Evolutionary conservation across 1,140 invertebrate species (phyloP).

Genomic region (Ylistrum balloti): DNA sequence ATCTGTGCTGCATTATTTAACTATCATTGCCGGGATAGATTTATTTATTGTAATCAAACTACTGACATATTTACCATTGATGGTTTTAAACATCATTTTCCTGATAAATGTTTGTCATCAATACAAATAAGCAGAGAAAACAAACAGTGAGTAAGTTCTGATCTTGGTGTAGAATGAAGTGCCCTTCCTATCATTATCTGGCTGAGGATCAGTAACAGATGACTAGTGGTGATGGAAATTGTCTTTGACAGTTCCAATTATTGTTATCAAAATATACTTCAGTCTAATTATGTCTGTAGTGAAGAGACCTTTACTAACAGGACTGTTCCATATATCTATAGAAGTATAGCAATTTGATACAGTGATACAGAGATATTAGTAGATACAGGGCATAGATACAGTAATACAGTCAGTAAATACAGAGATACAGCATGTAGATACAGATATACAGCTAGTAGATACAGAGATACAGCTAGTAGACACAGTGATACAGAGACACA

Average conservation of each 20-base stretch:
- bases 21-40: not conserved
- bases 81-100: not conserved
- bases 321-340: not conserved
- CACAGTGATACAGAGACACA: too few relatives aligned
- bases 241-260: constrained; percentile 15
- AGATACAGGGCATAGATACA: not conserved
- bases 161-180: too few relatives aligned
- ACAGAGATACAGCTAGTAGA: too few relatives aligned
- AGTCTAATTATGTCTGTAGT: not conserved
- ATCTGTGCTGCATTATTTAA: too few relatives aligned
- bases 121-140: not conserved
- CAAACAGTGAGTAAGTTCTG: not conserved
- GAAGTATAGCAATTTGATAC: not conserved
- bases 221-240: not conserved
- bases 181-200: not conserved
- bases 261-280: constrained; percentile 36
- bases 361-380: not conserved
- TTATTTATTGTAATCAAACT: not conserved
- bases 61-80: not conserved
- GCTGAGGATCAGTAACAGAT: not conserved
- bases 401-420: not conserved
- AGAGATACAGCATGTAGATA: too few relatives aligned
- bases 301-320: not conserved
- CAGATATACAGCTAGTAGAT: too few relatives aligned
- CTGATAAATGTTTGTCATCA: not conserved